Conservation (phyloP, 2,888 invertebrate genomes). For the Xiphydria camelus region DNA sequence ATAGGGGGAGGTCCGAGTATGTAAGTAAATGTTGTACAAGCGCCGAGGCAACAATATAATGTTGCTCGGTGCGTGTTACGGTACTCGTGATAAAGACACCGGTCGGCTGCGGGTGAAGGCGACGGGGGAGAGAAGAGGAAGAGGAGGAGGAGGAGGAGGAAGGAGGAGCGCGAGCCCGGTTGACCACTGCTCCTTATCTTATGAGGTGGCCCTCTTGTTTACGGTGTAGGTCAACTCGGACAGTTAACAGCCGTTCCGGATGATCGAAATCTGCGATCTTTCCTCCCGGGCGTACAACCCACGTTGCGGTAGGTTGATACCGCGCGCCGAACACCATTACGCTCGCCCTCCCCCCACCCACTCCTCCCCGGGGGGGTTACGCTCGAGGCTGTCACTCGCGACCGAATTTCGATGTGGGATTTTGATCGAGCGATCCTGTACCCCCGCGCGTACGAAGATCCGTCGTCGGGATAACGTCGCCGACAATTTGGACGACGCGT, state of each 20-base stretch:
- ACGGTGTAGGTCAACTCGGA: background rate
- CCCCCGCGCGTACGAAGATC: too few species aligned
- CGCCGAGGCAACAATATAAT: background rate
- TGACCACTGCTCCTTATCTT: background rate
- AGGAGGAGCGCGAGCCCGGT: background rate
- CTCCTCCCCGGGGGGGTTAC: too few species aligned
- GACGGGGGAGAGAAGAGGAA: background rate
- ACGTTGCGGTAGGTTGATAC: background rate
- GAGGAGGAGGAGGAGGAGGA: background rate
- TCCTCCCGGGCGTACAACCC: background rate
- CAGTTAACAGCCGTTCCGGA: background rate
- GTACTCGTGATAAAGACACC: slow-evolving; percentile 3
- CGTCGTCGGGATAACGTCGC: too few species aligned
- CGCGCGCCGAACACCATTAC: background rate
- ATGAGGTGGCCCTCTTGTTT: background rate
- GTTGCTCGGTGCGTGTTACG: slow-evolving; percentile 3
- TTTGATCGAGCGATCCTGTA: too few species aligned
- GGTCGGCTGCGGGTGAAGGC: background rate
- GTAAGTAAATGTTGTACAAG: slow-evolving; percentile 6
- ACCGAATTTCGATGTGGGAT: too few species aligned
- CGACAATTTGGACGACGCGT: too few species aligned
- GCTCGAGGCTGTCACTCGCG: too few species aligned
- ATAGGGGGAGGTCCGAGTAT: background rate
- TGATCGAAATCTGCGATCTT: background rate
- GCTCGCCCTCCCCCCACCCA: too few species aligned